Percentiles rank a stretch among this genome's conserved stretches.
Evolutionary conservation across 2,113 vertebrate species (phyloP).

Genomic region (Colaptes auratus): DNA sequence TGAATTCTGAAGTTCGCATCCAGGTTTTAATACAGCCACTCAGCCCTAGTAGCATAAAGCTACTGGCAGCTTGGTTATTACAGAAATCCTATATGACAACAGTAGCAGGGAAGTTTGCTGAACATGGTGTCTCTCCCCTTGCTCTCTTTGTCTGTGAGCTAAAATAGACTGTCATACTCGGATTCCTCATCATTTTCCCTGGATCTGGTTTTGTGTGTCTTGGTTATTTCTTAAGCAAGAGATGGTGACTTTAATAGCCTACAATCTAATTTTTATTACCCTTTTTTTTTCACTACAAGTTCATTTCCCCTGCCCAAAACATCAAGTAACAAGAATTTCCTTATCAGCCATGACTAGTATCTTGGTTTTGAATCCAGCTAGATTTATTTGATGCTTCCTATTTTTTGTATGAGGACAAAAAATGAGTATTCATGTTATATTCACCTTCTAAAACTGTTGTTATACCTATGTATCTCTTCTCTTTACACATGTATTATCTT

Average conservation of each 20-base stretch:
- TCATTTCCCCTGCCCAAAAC: not conserved
- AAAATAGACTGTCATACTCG: not conserved
- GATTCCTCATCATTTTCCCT: not conserved
- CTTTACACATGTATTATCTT: not conserved
- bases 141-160: not conserved
- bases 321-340: not conserved
- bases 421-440: not conserved
- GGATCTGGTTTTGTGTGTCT: not conserved
- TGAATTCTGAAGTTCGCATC: not conserved
- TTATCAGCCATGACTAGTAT: accelerated
- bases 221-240: not conserved
- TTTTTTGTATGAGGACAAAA: not conserved
- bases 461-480: not conserved
- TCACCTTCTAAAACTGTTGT: not conserved
- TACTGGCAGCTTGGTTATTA: accelerated
- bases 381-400: not conserved
- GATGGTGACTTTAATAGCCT: not conserved
- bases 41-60: not conserved
- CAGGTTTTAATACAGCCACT: not conserved
- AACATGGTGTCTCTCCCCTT: not conserved
- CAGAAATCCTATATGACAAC: not conserved
- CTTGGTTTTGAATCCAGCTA: not conserved
- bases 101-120: not conserved
- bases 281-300: not conserved
- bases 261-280: not conserved